These are phyloP conservation scores for Hemiprocne comata DNA, from an alignment of 2,113 vertebrate genomes.

Conservation along the genomic window DNA sequence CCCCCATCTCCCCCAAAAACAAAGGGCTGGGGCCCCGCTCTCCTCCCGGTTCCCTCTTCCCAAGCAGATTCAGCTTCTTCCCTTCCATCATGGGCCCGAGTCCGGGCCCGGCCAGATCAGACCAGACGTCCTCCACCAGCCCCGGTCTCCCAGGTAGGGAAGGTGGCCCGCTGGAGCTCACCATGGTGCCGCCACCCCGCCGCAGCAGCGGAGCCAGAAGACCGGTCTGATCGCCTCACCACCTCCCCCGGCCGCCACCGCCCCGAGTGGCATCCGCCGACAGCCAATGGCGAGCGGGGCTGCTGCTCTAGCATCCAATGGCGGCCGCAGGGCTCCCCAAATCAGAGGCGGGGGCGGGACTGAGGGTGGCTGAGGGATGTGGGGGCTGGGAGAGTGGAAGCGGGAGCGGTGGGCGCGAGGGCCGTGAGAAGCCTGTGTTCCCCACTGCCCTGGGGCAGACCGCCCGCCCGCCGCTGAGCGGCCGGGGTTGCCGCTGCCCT, in stretches of 20 bases:
- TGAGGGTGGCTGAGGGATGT: not conserved
- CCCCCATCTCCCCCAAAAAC: not conserved
- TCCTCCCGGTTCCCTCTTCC: not conserved
- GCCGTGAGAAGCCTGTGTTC: no score
- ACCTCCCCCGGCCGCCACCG: not conserved
- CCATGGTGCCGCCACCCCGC: not conserved
- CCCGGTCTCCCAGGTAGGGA: not conserved
- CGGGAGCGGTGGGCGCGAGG: no score
- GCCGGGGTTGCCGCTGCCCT: no score
- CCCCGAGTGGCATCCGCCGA: conserved; percentile 30
- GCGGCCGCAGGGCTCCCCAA: not conserved
- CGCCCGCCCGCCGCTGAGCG: no score
- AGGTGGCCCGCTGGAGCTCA: not conserved
- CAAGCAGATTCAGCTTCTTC: not conserved
- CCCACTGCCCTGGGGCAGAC: no score
- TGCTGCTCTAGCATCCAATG: conserved; percentile 45
- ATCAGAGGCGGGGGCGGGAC: conserved; percentile 54
- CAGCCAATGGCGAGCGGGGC: conserved; percentile 48
- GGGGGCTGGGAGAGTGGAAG: not conserved
- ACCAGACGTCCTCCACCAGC: no score
- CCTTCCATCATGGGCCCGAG: not conserved
- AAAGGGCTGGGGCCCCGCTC: not conserved
- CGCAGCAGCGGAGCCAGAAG: no score
- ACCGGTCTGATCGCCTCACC: no score
- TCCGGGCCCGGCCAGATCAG: no score